Evolutionary conservation across 2,888 invertebrate species (phyloP), one percentile per base, ranked within the genome.

Genomic region (Aphodius sticticus): DNA sequence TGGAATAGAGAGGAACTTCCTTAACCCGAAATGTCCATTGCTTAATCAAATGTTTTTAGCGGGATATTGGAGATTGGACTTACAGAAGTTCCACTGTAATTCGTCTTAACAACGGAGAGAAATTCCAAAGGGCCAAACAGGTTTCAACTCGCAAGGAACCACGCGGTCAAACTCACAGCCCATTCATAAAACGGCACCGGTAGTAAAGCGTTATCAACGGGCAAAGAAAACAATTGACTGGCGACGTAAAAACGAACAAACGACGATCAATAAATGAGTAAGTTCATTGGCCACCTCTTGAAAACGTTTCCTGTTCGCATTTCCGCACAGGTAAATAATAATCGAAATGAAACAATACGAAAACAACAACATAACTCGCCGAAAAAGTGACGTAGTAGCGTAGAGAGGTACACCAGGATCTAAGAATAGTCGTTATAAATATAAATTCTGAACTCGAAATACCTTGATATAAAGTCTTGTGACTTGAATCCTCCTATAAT

Each of bases 251-350:
- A 53, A 53, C 9, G 53, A 53, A 53, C 53, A 53, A 53, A 53
- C 53, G 53, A 53, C 53, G 53, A 53, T 53, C 53, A 53, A 53
- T 53, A 53, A 53, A 74, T 71, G 4, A 14, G 6, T 26, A 74
- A 74, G 74, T 74, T 74, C 74, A 74, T 74, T 74, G 74, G 74
- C 74, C 74, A 74, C 26, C 9, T 9, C 53, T 12, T 53, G 53
- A 7, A 53, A 7, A 53, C 53, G 53, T 9, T 53, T 53, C 53
- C 12, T 53, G 12, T 9, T 53, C 53, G 53, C 53, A 9, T 53
- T 53, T 53, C 53, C 53, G 53, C 53, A 12, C 53, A 53, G 53
- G 53, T 53, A 53, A 53, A 53, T 53, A 53, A 53, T 9, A 53
- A 9, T 53, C 53, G 9, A 12, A 53, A 53, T 53, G 12, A 12